phyloP scores from a whole-genome alignment of 1,140 invertebrate genomes.

The Megalopta genalis region DNA sequence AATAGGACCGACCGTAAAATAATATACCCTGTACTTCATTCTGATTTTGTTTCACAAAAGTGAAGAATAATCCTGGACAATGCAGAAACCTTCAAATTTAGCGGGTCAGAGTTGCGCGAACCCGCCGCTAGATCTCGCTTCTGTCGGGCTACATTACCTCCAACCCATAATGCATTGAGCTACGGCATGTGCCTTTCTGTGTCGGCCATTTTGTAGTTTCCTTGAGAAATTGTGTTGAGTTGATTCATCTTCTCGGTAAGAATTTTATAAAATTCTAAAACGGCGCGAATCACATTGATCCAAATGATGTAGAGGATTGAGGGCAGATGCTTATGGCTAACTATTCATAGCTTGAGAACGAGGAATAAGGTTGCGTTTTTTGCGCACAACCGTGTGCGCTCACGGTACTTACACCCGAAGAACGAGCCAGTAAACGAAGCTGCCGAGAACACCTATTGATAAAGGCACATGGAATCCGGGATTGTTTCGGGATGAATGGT shows the following conservation, averaged over 20 bases:
- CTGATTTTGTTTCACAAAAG: background rate
- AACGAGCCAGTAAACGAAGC: constrained; percentile 69
- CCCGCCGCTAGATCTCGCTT: constrained; percentile 24
- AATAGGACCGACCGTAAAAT: too few species aligned
- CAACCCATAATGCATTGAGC: constrained; percentile 82
- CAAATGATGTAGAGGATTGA: constrained; percentile 52
- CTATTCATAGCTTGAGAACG: constrained; percentile 48
- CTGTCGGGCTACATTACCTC: constrained; percentile 49
- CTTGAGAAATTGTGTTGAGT: constrained; percentile 84
- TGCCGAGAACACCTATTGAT: constrained; percentile 58
- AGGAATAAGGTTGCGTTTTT: constrained; percentile 59
- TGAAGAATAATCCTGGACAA: background rate
- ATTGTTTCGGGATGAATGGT: constrained; percentile 71
- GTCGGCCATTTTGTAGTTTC: constrained; percentile 86
- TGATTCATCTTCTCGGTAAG: constrained; percentile 79
- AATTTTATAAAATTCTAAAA: constrained; percentile 67
- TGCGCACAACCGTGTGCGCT: constrained; percentile 58
- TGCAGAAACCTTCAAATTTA: constrained; percentile 36
- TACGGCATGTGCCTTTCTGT: constrained; percentile 84
- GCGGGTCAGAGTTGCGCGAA: background rate
- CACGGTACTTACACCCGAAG: constrained; percentile 61
- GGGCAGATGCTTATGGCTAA: constrained; percentile 45
- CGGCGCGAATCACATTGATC: constrained; percentile 59
- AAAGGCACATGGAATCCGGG: constrained; percentile 80
- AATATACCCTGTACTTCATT: background rate